phyloP scores from a whole-genome alignment of 2,888 invertebrate genomes.

The Ophioninae sp. region DNA sequence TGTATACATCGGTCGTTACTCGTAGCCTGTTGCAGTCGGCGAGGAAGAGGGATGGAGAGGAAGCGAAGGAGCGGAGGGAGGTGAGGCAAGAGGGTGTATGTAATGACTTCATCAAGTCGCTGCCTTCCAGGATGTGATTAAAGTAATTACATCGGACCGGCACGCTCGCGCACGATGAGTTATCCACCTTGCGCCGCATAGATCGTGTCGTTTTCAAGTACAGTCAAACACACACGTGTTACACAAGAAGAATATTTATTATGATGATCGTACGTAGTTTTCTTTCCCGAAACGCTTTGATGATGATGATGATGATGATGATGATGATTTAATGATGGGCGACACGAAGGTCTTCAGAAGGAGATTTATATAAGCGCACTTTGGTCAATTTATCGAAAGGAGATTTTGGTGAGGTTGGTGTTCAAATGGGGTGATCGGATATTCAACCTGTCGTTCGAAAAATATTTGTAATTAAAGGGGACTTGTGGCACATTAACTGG shows the following conservation, averaged over 20 bases:
- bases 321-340: no score
- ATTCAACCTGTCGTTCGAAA: no score
- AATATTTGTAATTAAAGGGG: no score
- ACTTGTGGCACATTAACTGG: no score
- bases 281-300: no score
- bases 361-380: no score
- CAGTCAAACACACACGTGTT: conserved; percentile 20
- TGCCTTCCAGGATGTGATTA: conserved; percentile 71
- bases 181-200: conserved; percentile 59
- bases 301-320: no score
- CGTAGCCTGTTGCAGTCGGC: conserved; percentile 1
- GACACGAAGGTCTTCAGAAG: no score
- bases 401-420: neutral
- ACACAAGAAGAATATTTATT: no score
- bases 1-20: conserved; percentile 5
- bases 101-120: conserved; percentile 71
- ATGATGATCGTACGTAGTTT: no score
- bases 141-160: conserved; percentile 70
- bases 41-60: conserved; percentile 14
- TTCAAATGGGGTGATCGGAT: neutral
- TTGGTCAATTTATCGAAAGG: no score
- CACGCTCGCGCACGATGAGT: conserved; percentile 63
- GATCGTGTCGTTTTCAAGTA: conserved; percentile 29
- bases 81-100: conserved; percentile 51
- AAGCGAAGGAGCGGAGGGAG: neutral